Conservation (phyloP, 1,140 invertebrate genomes). For the Bombyx mandarina region DNA sequence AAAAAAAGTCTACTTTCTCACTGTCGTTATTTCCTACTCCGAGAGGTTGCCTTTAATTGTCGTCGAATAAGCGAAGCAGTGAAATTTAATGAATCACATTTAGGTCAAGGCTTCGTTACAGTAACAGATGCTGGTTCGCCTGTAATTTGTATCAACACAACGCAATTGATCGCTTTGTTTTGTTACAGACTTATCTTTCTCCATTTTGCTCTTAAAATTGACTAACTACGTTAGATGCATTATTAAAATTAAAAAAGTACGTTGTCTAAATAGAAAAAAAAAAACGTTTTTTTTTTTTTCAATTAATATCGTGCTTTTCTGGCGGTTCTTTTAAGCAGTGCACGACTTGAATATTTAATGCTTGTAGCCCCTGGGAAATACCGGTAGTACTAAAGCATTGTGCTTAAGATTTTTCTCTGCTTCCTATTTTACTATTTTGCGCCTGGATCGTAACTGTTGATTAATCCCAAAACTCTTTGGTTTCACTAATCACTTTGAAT, state of each 20-base stretch:
- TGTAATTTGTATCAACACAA: background rate
- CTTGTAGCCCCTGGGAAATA: conserved; percentile 35
- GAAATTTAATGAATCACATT: conserved; percentile 51
- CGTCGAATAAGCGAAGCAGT: conserved; percentile 23
- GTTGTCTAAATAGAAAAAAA: background rate
- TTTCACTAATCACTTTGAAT: too few species aligned
- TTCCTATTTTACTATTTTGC: too few species aligned
- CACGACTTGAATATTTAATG: conserved; percentile 42
- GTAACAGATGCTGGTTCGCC: background rate
- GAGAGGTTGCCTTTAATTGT: conserved; percentile 23
- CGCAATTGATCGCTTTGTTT: background rate
- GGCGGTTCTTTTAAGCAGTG: conserved; percentile 29
- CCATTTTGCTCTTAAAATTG: too few species aligned
- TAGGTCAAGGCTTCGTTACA: conserved; percentile 37
- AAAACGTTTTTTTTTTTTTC: conserved; percentile 11
- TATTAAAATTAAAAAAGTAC: background rate
- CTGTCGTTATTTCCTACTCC: conserved; percentile 32
- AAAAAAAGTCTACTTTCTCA: conserved; percentile 32
- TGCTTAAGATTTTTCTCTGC: conserved; percentile 20
- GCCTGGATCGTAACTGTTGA: too few species aligned
- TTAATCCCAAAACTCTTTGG: too few species aligned
- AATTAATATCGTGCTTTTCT: conserved; percentile 31
- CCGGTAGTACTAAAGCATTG: conserved; percentile 26
- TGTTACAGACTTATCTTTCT: background rate
- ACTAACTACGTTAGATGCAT: too few species aligned